Evolutionary conservation across 1,140 invertebrate genomes (phyloP), one percentile per base, ranked within the genome.

Genomic region (Macrocentrus cingulum): DNA sequence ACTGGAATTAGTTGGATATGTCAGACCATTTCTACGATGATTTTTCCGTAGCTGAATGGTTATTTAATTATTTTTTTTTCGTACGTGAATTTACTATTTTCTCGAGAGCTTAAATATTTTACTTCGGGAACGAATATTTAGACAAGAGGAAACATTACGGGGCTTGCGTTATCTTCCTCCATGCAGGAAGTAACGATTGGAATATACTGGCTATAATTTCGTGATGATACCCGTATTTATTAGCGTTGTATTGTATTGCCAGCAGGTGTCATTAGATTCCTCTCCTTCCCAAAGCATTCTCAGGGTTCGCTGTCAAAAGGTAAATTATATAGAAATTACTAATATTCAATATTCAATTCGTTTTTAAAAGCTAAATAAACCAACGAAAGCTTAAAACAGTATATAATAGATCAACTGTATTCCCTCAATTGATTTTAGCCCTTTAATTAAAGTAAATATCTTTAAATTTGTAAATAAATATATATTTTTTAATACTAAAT

Each of bases 261-360:
- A 65, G 73, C 74, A 77, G 75, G 75, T 77, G 62, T 69, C 72
- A 70, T 76, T 77, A 71, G 70, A 74, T 66, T 65, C 71, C 55
- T 74, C 68, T 73, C 66, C 67, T 71, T 66, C 73, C 68, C 68
- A 65, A 74, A 71, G 70, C 69, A 77, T 75, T 74, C 71, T 69
- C 67, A 75, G 61, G 72, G 69, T 75, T 67, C 67, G 66, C 69
- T 64, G 65, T 62, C 57, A 61, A 67, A 75, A 78, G 76, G 75
- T 78, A 77, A 78, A 71, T 75, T 63, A 71, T 68, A 66, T 66
- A 68, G 64, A 48, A 68, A 74, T 42, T 55, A 52, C 55, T 58
- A 51, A 52, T 56, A 52, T 59, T 56, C 53, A 45, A 41, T 41
- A 50, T 44, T 59, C 39, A 58, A 58, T 37, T 19, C 36, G 16